Percentiles rank a stretch among this genome's conserved stretches.
phyloP scores from a whole-genome alignment of 1,140 invertebrate species.

The Drosophila nannoptera region DNA sequence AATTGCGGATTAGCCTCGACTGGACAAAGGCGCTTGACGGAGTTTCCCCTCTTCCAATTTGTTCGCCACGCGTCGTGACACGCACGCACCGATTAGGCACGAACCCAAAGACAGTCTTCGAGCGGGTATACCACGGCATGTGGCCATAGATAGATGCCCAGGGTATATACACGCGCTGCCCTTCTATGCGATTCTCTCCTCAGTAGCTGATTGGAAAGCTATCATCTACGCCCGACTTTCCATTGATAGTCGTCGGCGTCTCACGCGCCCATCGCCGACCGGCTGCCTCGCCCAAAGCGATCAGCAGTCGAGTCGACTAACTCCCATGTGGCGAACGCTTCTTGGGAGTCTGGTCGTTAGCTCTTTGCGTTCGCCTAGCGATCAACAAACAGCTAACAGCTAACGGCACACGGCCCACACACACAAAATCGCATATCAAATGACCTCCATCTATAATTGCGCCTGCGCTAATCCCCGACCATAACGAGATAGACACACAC shows the following conservation, averaged over 20 bases:
- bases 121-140: neutral
- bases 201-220: no score
- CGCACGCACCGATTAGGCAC: neutral
- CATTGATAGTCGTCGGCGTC: neutral
- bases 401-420: constrained; percentile 51
- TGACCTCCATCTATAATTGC: constrained; percentile 74
- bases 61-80: constrained; percentile 18
- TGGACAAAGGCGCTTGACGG: constrained; percentile 48
- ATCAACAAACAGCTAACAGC: neutral
- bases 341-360: constrained; percentile 20
- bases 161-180: neutral
- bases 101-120: neutral
- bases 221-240: no score
- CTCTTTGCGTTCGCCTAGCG: constrained; percentile 4
- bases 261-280: neutral
- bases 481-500: constrained; percentile 44
- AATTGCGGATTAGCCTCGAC: constrained; percentile 53
- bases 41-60: constrained; percentile 44
- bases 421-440: constrained; percentile 38
- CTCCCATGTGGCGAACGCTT: neutral
- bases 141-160: neutral
- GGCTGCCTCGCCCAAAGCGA: neutral
- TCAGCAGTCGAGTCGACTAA: constrained; percentile 11
- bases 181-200: no score
- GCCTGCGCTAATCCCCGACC: constrained; percentile 61